Evolutionary conservation across 2,888 invertebrate species (phyloP), one percentile per base, ranked within the genome.

Genomic region (Melikaiella ostensackeni): DNA sequence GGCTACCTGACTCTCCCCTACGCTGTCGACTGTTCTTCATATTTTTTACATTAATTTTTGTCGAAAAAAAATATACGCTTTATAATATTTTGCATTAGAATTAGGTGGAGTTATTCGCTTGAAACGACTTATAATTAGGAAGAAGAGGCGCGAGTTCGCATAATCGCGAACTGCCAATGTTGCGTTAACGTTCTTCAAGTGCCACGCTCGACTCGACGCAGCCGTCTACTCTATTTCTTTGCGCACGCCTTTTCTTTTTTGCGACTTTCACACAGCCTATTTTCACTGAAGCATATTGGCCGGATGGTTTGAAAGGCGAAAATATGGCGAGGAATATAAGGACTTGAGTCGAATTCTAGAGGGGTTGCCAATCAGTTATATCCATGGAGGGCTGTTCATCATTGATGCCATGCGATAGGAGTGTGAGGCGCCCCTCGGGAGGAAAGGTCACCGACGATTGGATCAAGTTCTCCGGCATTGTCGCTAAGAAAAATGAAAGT

Each of bases 371-470:
- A 85, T 85, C 84, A 83, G 81, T 80, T 80, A 81, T 82, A 81
- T 75, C 66, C 66, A 75, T 57, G 24, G 77, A 76, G 30, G 75
- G 79, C 66, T 80, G 74, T 57, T 57, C 57, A 57, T 57, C 57
- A n/a, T 57, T 57, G 24, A 57, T 57, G 57, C 21, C 24, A 57
- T 57, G 57, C 55, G 55, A 21, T 55, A 55, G 55, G 13, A 76
- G 76, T 75, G 63, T 75, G 75, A 78, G 38, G 21, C 21, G 33
- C 74, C 62, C 77, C 74, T 64, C 74, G 80, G 78, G 76, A 57
- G 66, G 82, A 84, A 84, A 84, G 86, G 85, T 87, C 86, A 84
- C 79, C 81, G 82, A 81, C 78, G 84, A 86, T 86, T 82, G 87
- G 82, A 87, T 88, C 83, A 84, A 84, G 84, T 84, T 82, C 82